Evolutionary conservation across 35 echinoderm and acorn worm species (phyloP).

Genomic region (Amphiura filiformis): DNA sequence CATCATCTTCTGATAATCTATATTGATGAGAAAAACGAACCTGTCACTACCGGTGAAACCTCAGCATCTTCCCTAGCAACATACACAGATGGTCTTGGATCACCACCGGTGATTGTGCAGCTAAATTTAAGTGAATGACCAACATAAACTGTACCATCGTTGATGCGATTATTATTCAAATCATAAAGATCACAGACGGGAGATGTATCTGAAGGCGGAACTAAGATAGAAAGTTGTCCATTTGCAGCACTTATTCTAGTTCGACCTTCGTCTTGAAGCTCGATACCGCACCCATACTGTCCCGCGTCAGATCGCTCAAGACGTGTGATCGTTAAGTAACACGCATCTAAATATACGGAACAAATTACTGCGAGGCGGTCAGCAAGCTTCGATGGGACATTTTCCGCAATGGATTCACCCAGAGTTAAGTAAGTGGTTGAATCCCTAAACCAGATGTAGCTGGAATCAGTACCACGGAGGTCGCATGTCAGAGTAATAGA

Average conservation of each 20-base stretch:
- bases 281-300: neutral
- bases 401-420: neutral
- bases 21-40: neutral
- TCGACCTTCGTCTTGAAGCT: neutral
- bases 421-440: neutral
- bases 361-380: neutral
- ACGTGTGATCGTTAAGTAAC: neutral
- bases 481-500: neutral
- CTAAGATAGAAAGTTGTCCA: neutral
- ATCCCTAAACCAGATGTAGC: neutral
- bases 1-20: neutral
- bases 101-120: neutral
- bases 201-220: neutral
- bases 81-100: neutral
- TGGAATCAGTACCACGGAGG: neutral
- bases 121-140: neutral
- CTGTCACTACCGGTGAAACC: neutral
- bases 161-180: neutral
- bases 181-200: neutral
- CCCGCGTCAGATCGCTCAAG: neutral
- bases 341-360: neutral
- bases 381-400: neutral
- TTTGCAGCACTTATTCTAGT: neutral
- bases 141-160: neutral
- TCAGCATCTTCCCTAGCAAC: neutral